Percentiles rank a stretch among this genome's conserved stretches.
phyloP scores from a whole-genome alignment of 2,888 invertebrate genomes.

The Drosophila ustulata region DNA sequence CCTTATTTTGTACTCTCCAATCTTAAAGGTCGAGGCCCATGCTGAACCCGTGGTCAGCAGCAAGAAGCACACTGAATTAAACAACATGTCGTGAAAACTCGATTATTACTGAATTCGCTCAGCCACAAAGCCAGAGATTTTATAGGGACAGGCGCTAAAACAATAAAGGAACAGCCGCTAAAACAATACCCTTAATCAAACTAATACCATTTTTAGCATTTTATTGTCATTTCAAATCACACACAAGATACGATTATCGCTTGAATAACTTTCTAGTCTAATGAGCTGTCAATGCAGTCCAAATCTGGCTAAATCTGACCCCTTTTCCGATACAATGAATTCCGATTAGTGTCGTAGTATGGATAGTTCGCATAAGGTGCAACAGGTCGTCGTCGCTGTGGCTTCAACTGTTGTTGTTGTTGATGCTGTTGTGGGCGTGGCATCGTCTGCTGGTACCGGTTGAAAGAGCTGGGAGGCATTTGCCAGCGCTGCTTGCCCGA shows the following conservation, averaged over 20 bases:
- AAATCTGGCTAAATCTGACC: not conserved
- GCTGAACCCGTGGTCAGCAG: not conserved
- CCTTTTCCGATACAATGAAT: conserved; percentile 7
- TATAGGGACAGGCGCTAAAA: not conserved
- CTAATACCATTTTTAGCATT: conserved; percentile 4
- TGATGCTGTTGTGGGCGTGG: not conserved
- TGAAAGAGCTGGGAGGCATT: not conserved
- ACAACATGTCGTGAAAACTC: conserved; percentile 8
- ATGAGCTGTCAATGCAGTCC: conserved; percentile 2
- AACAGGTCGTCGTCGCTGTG: conserved; percentile 15
- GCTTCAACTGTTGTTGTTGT: not conserved
- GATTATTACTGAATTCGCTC: not conserved
- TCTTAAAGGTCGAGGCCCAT: not conserved
- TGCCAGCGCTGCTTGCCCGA: not conserved
- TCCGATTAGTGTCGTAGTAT: conserved; percentile 1
- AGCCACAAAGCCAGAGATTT: not conserved
- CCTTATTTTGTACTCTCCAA: not conserved
- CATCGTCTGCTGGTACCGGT: not conserved
- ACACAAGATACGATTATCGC: conserved; percentile 11
- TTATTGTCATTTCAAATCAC: conserved; percentile 18
- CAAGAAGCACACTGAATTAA: conserved; percentile 1
- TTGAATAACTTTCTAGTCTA: conserved; percentile 22
- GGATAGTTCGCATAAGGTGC: conserved; percentile 16
- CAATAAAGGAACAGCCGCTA: not conserved
- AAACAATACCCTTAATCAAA: not conserved